Evolutionary conservation across 2,797 vertebrate genomes (phyloP).

Genomic region (Fundulus diaphanus): DNA sequence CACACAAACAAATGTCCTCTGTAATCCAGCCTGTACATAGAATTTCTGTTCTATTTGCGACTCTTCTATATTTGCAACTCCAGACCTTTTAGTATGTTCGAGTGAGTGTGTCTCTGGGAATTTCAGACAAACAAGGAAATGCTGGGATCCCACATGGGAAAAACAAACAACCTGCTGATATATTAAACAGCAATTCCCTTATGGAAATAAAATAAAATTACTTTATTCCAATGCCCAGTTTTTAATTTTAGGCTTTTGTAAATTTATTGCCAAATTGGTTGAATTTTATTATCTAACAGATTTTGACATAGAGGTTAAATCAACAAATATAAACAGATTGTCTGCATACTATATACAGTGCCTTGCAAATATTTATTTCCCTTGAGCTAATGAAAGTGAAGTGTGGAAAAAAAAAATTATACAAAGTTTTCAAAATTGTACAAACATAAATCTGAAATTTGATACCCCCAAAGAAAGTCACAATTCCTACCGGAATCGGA

Average conservation of each 20-base stretch:
- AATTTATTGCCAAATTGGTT: not conserved
- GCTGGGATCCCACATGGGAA: constrained; percentile 59
- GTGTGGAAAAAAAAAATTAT: not conserved
- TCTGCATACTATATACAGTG: not conserved
- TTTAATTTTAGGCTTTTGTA: constrained; percentile 4
- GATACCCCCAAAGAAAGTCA: no score
- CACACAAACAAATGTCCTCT: constrained; percentile 47
- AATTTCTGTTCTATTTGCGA: constrained; percentile 71
- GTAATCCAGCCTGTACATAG: constrained; percentile 60
- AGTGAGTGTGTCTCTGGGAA: constrained; percentile 70
- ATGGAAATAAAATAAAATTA: constrained; percentile 13
- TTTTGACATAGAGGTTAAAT: not conserved
- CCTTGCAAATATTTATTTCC: not conserved
- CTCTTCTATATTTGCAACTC: constrained; percentile 67
- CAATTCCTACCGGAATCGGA: no score
- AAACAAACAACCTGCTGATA: constrained; percentile 51
- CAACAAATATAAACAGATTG: not conserved
- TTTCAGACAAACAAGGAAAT: constrained; percentile 51
- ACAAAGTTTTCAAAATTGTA: not conserved
- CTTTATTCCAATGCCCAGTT: not conserved
- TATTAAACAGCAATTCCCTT: constrained; percentile 46
- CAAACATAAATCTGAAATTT: not conserved
- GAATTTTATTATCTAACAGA: not conserved
- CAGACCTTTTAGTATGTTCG: constrained; percentile 55
- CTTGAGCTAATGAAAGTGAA: not conserved